phyloP scores from a whole-genome alignment of 2,888 invertebrate genomes.

The Sarcophaga carnaria region DNA sequence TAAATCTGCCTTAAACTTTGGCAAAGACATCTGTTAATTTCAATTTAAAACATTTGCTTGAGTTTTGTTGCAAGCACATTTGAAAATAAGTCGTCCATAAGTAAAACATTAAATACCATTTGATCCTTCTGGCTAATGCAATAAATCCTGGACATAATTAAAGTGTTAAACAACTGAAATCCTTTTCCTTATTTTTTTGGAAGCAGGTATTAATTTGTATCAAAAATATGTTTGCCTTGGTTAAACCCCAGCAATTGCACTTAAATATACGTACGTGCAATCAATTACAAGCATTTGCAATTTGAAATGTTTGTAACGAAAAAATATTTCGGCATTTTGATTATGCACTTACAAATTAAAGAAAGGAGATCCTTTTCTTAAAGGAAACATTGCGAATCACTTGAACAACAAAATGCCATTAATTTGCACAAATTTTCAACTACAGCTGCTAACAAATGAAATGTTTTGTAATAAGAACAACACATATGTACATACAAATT shows the following conservation, averaged over 20 bases:
- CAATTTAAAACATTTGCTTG: no score
- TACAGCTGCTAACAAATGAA: slow-evolving; percentile 60
- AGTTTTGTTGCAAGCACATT: no score
- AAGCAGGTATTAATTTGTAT: slow-evolving; percentile 58
- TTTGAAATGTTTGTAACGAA: slow-evolving; percentile 6
- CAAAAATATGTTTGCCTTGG: slow-evolving; percentile 41
- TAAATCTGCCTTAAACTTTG: no score
- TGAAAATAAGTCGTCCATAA: no score
- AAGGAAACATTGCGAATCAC: slow-evolving; percentile 10
- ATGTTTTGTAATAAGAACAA: slow-evolving; percentile 41
- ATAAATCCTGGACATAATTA: slow-evolving; percentile 48
- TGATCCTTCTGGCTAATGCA: not conserved
- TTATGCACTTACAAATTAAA: slow-evolving; percentile 11
- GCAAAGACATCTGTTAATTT: no score
- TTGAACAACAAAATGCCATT: slow-evolving; percentile 43
- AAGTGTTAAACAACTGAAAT: slow-evolving; percentile 33
- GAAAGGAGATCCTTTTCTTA: not conserved
- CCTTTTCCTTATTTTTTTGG: slow-evolving; percentile 21
- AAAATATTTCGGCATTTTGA: not conserved
- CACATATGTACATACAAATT: slow-evolving; percentile 37
- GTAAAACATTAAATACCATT: no score
- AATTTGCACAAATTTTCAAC: slow-evolving; percentile 43
- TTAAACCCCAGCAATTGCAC: not conserved
- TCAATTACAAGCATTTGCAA: slow-evolving; percentile 47
- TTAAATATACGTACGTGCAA: slow-evolving; percentile 9